Evolutionary conservation across 2,888 invertebrate genomes (phyloP), one percentile per base, ranked within the genome.

Genomic region (Drosophila melanosoma): DNA sequence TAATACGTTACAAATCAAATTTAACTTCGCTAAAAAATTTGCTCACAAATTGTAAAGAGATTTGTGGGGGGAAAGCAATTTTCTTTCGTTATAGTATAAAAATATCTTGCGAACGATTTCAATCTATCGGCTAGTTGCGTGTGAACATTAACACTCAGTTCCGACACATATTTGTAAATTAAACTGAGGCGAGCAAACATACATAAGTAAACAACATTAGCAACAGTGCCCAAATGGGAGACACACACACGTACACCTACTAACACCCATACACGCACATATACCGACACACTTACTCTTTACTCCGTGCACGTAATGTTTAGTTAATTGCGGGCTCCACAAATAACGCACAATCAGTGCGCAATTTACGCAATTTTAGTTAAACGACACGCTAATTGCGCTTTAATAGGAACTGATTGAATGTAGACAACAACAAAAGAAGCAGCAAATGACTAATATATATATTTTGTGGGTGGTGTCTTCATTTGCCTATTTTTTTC

Each of bases 381-480:
- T 65, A 49, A 74, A 66, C 61, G 67, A 68, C 73, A 63, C 68
- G 60, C 57, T 70, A 79, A 76, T 73, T 74, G 69, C 73, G 68
- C 38, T 26, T 61, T 85, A 80, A 81, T 87, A 84, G 84, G 83
- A 85, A 83, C 84, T 77, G 73, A 81, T 84, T 82, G 62, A 69
- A 58, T 57, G 76, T 51, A 67, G 40, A 53, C 51, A 32, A 32
- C 49, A 74, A 74, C 61, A 70, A 69, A 68, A 60, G 1, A 32
- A 40, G 48, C 49, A 40, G 48, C 49, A 59, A 67, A 60, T 65
- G 38, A 62, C 64, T 38, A 59, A 52, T 79, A 69, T 64, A 66
- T 66, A 48, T 61, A 38, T 73, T 74, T 76, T 74, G 69, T 76
- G 70, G 76, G 70, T 79, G 75, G 76, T 61, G 60, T 72, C 62